Percentiles rank a stretch among this genome's conserved stretches.
Conservation (phyloP, 2,797 vertebrate genomes). For the Tauraco hartlaubi region DNA sequence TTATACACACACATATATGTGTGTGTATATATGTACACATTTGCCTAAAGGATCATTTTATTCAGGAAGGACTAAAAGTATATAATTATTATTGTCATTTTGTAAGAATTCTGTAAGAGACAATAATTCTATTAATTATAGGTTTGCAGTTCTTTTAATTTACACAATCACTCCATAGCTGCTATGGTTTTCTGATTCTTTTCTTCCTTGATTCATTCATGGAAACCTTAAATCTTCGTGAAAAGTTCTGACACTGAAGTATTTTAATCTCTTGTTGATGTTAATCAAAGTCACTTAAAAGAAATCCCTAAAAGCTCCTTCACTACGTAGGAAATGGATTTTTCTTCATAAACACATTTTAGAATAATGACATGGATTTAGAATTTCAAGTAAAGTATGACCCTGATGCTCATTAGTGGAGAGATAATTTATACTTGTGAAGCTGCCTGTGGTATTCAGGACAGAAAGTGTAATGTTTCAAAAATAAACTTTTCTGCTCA, state of each 20-base stretch:
- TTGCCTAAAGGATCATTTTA: constrained; percentile 74
- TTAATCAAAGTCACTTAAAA: constrained; percentile 62
- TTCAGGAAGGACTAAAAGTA: constrained; percentile 44
- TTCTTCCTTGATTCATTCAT: constrained; percentile 9
- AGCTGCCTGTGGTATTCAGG: not conserved
- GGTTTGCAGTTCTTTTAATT: not conserved
- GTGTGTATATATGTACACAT: not conserved
- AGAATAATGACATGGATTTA: constrained; percentile 39
- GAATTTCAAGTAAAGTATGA: constrained; percentile 36
- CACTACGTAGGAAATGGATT: not conserved
- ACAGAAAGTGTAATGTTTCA: constrained; percentile 14
- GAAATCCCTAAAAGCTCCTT: constrained; percentile 19
- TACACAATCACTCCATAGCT: not conserved
- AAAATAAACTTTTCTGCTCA: constrained; percentile 13
- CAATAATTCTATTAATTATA: not conserved
- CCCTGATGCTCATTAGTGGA: constrained; percentile 6
- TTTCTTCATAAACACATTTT: constrained; percentile 40
- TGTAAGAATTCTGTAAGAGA: not conserved
- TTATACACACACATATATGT: rapidly evolving
- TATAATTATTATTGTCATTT: not conserved
- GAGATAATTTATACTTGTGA: constrained; percentile 43
- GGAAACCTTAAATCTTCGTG: constrained; percentile 16
- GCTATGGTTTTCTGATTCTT: not conserved
- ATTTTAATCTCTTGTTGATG: constrained; percentile 29
- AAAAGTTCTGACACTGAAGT: constrained; percentile 5